Percentiles rank a stretch among this genome's conserved stretches.
phyloP scores from a whole-genome alignment of 30 jellyfish, hydroid and myxozoan species.

The Cassiopea andromeda region DNA sequence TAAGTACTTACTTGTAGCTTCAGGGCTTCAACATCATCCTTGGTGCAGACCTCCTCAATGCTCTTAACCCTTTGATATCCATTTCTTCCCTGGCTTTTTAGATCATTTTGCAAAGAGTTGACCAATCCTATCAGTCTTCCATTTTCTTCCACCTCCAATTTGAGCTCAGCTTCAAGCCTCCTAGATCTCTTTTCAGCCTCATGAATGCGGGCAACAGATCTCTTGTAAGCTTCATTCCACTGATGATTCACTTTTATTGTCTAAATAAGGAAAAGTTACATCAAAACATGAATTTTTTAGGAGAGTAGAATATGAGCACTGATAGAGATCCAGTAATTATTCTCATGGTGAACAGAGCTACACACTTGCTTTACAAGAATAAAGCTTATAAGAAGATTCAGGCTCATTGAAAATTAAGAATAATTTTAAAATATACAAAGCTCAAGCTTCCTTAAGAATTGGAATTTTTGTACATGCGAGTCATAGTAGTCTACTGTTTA shows the following conservation, averaged over 20 bases:
- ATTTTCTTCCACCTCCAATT: slow-evolving; percentile 44
- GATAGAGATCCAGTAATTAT: no score
- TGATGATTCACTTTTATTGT: slow-evolving; percentile 58
- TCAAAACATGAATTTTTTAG: no score
- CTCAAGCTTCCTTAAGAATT: not conserved
- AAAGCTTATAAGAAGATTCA: no score
- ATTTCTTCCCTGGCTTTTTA: not conserved
- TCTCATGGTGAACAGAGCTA: no score
- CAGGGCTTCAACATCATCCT: slow-evolving; percentile 63
- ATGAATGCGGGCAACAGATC: slow-evolving; percentile 21
- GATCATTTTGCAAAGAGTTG: slow-evolving; percentile 18
- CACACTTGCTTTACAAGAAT: not conserved
- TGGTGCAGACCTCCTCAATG: slow-evolving; percentile 44
- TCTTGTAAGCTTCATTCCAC: slow-evolving; percentile 45
- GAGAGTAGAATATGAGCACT: no score
- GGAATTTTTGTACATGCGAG: not conserved
- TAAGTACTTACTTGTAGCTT: slow-evolving; percentile 28
- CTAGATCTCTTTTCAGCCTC: slow-evolving; percentile 30
- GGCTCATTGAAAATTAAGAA: not conserved
- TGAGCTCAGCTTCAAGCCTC: slow-evolving; percentile 36
- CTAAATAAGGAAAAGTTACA: not conserved
- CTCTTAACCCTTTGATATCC: slow-evolving; percentile 26
- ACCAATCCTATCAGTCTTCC: slow-evolving; percentile 13
- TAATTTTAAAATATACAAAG: not conserved
- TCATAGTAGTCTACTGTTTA: not conserved